Evolutionary conservation across 53 echinoderm and acorn worm species (phyloP), one percentile per base, ranked within the genome.

Genomic region (Paelopatides confundens): DNA sequence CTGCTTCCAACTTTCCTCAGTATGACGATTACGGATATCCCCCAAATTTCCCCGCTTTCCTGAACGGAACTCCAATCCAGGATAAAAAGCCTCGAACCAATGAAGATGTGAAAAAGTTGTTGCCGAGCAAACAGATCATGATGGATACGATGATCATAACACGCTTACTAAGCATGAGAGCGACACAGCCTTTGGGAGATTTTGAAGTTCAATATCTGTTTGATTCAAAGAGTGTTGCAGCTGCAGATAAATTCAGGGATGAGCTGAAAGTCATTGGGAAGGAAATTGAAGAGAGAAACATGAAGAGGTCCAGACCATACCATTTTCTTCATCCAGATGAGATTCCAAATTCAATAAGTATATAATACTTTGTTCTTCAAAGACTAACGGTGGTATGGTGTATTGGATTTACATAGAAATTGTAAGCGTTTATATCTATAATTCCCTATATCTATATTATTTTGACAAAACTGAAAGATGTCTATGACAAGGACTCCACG

Each of bases 11-110:
- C 66, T 96, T 96, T 39, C 84, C 87, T 32, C 96, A 96, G 65
- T 96, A 96, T 43, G 92, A 96, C 36, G 90, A 96, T 37, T 96
- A 94, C 65, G 96, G 86, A 0, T 96, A 90, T 77, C 96, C 96
- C 2, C 92, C 94, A 4, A 94, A 96, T 64, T 92, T 90, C 31
- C 96, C 96, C 4, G 70, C 89, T 2, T 92, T 40, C 71, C 65
- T 96, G 35, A 76, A 86, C 24, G 92, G 92, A 15, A 62, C 39
- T 12, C 90, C 90, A 31, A 94, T 94, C 0, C 87, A 15, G 17
- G 86, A 93, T 71, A 96, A 94, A 82, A 64, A 63, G 46, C 6
- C 51, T 31, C 34, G 15, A 11, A 89, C 92, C 4, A 78, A 85
- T 67, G 58, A 66, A 39, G 85, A 88, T 30, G 32, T 92, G 30